Evolutionary conservation across 2,888 invertebrate genomes (phyloP).

Genomic region (Allacma fusca): DNA sequence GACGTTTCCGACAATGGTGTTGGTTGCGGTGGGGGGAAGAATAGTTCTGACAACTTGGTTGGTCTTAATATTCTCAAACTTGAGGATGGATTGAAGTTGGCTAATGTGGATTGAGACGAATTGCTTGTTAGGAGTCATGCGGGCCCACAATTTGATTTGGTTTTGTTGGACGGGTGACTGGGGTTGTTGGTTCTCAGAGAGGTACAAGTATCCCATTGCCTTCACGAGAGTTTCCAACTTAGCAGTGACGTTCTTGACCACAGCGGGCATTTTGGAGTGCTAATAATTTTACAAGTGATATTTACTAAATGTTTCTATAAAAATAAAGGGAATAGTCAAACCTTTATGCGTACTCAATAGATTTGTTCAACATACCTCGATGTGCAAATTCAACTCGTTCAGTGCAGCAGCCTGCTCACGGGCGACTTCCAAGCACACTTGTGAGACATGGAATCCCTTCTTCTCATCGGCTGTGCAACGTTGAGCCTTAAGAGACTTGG

Average conservation of each 20-base stretch:
- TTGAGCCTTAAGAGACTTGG: constrained; percentile 57
- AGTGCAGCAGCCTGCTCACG: too few relatives aligned
- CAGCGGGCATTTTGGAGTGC: constrained; percentile 62
- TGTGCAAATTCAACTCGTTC: too few relatives aligned
- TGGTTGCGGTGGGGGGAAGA: constrained; percentile 56
- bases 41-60: constrained; percentile 47
- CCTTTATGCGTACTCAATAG: too few relatives aligned
- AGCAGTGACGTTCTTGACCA: constrained; percentile 66
- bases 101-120: constrained; percentile 64
- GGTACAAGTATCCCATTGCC: too few relatives aligned
- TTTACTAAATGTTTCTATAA: constrained; percentile 32
- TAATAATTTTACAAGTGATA: constrained; percentile 19
- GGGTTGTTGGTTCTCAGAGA: constrained; percentile 65
- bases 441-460: too few relatives aligned
- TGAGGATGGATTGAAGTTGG: constrained; percentile 53
- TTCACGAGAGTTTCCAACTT: constrained; percentile 66
- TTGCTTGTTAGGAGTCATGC: constrained; percentile 68
- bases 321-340: too few relatives aligned
- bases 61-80: constrained; percentile 50
- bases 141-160: constrained; percentile 72
- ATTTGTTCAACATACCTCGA: too few relatives aligned
- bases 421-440: too few relatives aligned
- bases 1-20: constrained; percentile 49
- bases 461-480: constrained; percentile 53
- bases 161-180: constrained; percentile 46